Conservation (phyloP, 2,113 vertebrate species). For the Brienomyrus longianalis region DNA sequence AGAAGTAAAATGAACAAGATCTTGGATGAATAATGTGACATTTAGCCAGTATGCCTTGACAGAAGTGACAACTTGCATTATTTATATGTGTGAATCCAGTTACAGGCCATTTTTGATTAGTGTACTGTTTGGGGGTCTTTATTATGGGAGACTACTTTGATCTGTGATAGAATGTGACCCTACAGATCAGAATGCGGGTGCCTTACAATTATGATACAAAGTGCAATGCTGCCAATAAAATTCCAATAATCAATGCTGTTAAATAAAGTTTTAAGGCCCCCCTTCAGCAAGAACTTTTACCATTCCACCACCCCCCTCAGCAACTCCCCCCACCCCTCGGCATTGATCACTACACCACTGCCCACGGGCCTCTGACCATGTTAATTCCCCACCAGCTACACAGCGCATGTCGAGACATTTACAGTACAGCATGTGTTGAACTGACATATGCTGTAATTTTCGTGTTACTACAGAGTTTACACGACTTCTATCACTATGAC, state of each 20-base stretch:
- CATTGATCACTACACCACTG: neutral
- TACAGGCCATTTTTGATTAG: neutral
- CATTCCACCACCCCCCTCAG: neutral
- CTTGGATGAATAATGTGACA: neutral
- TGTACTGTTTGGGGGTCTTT: neutral
- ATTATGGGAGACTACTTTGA: neutral
- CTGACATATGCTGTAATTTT: neutral
- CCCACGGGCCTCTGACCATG: neutral
- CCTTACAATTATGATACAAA: neutral
- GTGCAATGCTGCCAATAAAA: neutral
- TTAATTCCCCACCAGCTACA: neutral
- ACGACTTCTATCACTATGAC: neutral
- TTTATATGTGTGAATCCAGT: neutral
- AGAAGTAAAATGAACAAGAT: neutral
- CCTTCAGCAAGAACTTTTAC: neutral
- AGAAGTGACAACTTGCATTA: too few relatives aligned
- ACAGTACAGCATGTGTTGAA: neutral
- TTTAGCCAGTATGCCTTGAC: neutral
- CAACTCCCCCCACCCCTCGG: neutral
- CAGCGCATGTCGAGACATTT: neutral
- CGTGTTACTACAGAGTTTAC: neutral
- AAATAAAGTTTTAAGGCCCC: neutral
- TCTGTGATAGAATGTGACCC: neutral
- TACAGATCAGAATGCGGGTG: neutral
- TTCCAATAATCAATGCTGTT: neutral